Percentiles rank a stretch among this genome's conserved stretches.
Conservation (phyloP, 2,888 invertebrate genomes). For the Eupeodes luniger region DNA sequence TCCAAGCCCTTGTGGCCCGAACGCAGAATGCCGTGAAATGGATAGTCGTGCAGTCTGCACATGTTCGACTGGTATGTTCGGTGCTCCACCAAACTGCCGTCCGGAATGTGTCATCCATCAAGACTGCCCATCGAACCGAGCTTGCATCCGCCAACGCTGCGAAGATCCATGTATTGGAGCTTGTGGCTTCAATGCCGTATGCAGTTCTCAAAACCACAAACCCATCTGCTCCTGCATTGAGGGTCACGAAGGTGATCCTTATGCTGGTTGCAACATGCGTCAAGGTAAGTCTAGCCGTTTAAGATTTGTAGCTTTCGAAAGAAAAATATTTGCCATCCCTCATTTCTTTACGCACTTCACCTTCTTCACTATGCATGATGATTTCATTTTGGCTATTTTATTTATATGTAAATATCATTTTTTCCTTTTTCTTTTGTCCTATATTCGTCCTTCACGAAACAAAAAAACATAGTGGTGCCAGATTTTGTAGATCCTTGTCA, state of each 20-base stretch:
- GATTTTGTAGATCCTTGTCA: slow-evolving; percentile 89
- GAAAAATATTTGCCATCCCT: slow-evolving; percentile 35
- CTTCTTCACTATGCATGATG: slow-evolving; percentile 65
- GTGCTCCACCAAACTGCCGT: slow-evolving; percentile 91
- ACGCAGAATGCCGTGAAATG: slow-evolving; percentile 89
- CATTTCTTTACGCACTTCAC: slow-evolving; percentile 70
- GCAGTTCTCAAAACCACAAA: slow-evolving; percentile 89
- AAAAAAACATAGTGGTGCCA: slow-evolving; percentile 84
- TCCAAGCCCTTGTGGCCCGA: slow-evolving; percentile 91
- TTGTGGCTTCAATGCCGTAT: slow-evolving; percentile 90
- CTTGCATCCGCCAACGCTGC: slow-evolving; percentile 90
- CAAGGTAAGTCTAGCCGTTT: slow-evolving; percentile 85
- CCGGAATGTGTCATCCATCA: slow-evolving; percentile 90
- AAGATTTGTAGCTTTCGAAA: slow-evolving; percentile 11
- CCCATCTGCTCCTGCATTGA: slow-evolving; percentile 90
- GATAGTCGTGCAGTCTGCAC: slow-evolving; percentile 90
- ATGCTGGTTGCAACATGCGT: slow-evolving; percentile 88
- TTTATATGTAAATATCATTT: slow-evolving; percentile 72
- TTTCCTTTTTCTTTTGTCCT: slow-evolving; percentile 67
- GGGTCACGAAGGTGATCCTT: slow-evolving; percentile 91
- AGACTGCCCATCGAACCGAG: slow-evolving; percentile 89
- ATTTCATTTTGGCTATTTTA: slow-evolving; percentile 55
- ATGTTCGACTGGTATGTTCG: slow-evolving; percentile 90
- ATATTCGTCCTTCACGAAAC: slow-evolving; percentile 64
- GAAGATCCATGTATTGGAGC: slow-evolving; percentile 90